Conservation (phyloP, 2,888 invertebrate genomes). For the Thera britannica region DNA sequence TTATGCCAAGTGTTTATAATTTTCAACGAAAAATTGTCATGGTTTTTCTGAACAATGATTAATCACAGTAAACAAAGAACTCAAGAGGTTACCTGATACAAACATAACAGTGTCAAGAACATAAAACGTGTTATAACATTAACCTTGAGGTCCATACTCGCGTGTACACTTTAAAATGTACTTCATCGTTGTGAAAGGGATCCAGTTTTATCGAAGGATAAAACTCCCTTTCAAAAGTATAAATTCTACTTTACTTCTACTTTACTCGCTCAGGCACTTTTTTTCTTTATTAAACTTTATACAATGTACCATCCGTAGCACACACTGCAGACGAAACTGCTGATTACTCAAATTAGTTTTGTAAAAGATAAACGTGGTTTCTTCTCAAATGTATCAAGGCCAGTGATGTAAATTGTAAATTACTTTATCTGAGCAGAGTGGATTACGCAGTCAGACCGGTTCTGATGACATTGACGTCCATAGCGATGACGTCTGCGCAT, state of each 20-base stretch:
- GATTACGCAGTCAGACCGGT: conserved; percentile 48
- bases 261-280: conserved; percentile 13
- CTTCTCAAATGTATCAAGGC: conserved; percentile 39
- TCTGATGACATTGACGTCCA: conserved; percentile 47
- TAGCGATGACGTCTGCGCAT: conserved; percentile 32
- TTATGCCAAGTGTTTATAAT: too few species aligned
- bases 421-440: conserved; percentile 34
- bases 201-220: conserved; percentile 32
- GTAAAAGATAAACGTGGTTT: conserved; percentile 37
- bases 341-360: conserved; percentile 30
- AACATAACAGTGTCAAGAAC: conserved; percentile 45
- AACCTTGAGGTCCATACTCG: conserved; percentile 54
- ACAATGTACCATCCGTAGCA: conserved; percentile 5
- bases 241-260: conserved; percentile 1
- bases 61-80: neutral
- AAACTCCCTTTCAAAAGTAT: too few species aligned
- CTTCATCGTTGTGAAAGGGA: conserved; percentile 34
- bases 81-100: neutral
- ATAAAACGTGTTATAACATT: conserved; percentile 47
- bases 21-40: neutral
- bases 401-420: conserved; percentile 40
- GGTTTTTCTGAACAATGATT: neutral
- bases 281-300: conserved; percentile 9
- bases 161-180: conserved; percentile 35
- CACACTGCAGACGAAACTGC: conserved; percentile 27